Evolutionary conservation across 2,797 vertebrate species (phyloP).

Genomic region (Halcyon badia): DNA sequence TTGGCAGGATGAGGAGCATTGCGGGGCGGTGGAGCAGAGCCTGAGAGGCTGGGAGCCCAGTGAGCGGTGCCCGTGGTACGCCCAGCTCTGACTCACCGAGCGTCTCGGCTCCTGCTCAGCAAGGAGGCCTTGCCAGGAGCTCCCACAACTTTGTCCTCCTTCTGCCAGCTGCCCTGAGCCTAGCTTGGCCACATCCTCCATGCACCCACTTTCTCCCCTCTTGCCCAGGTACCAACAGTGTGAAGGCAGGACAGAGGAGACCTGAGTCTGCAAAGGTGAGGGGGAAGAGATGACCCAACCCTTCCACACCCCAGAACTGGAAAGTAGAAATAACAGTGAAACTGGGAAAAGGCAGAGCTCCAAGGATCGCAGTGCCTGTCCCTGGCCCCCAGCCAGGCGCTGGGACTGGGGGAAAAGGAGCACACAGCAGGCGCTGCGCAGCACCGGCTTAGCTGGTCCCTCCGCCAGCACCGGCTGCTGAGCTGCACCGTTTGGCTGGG

Average conservation of each 20-base stretch:
- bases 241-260: not conserved
- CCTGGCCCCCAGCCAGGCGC: not conserved
- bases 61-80: rapidly evolving
- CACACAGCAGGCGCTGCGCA: not conserved
- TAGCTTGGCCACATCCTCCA: not conserved
- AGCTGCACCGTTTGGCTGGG: not conserved
- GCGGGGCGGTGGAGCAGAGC: not conserved
- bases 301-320: not conserved
- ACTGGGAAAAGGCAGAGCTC: not conserved
- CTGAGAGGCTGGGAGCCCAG: not conserved
- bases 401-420: not conserved
- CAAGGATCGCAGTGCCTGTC: not conserved
- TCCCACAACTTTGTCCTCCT: not conserved
- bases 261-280: not conserved
- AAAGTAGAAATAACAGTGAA: not conserved
- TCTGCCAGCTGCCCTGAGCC: not conserved
- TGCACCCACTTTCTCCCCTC: not conserved
- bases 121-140: not conserved
- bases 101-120: not conserved
- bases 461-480: not conserved
- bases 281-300: not conserved
- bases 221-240: not conserved
- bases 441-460: not conserved
- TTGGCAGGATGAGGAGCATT: not conserved
- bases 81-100: conserved; percentile 26